phyloP scores from a whole-genome alignment of 2,797 vertebrate species.

The Erpetoichthys calabaricus region DNA sequence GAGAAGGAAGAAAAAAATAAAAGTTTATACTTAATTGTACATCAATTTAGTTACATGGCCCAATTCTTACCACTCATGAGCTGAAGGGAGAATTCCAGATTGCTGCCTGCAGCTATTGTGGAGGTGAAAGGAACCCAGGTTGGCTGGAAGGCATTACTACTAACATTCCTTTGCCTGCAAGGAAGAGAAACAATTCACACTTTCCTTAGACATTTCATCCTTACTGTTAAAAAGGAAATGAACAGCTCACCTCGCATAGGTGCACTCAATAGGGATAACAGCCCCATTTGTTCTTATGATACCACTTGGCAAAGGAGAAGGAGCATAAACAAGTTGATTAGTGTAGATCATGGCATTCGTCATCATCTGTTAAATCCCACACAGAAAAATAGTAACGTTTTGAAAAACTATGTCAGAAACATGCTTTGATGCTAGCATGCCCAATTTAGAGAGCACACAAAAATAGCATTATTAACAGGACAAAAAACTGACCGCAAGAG shows the following conservation, averaged over 20 bases:
- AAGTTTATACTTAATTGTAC: neutral
- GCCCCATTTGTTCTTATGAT: conserved; percentile 13
- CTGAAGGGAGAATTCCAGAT: conserved; percentile 31
- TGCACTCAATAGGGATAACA: conserved; percentile 31
- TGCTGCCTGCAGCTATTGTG: conserved; percentile 22
- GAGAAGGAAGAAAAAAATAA: neutral
- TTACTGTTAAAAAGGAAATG: neutral
- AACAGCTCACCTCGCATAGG: conserved; percentile 26
- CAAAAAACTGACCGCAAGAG: conserved; percentile 20
- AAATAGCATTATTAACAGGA: neutral
- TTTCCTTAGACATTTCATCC: neutral
- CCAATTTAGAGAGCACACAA: neutral
- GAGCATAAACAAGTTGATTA: conserved; percentile 28
- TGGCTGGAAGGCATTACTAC: conserved; percentile 23
- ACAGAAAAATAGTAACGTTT: no score
- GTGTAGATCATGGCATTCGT: conserved; percentile 33
- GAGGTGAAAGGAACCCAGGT: conserved; percentile 38
- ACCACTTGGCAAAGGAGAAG: conserved; percentile 15
- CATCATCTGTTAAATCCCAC: conserved; percentile 17
- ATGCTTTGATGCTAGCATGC: no score
- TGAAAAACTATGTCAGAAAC: no score
- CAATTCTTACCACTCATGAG: conserved; percentile 21
- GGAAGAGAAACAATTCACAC: conserved; percentile 7
- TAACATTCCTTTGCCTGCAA: conserved; percentile 26
- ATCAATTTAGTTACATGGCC: neutral